phyloP scores from a whole-genome alignment of 2,113 vertebrate species.

The Bostrychus sinensis region DNA sequence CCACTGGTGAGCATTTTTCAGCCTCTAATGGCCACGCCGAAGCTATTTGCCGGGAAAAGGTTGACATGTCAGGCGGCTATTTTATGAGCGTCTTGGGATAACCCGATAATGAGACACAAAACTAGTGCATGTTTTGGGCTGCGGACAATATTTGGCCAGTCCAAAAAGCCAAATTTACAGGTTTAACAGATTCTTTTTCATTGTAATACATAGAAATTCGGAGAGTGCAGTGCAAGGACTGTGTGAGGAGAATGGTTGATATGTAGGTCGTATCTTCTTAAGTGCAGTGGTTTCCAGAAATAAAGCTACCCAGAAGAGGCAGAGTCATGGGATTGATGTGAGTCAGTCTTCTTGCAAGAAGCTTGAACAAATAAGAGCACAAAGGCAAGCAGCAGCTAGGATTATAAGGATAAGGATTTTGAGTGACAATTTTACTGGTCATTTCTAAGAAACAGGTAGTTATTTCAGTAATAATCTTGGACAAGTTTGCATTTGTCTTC shows the following conservation, averaged over 20 bases:
- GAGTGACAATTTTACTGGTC: not conserved
- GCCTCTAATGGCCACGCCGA: constrained; percentile 9
- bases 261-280: constrained; percentile 30
- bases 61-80: not conserved
- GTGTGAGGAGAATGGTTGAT: not conserved
- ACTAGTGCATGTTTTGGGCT: not conserved
- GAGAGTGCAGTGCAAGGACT: constrained; percentile 9
- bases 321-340: constrained; percentile 16
- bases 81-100: constrained; percentile 3
- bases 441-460: too few relatives aligned
- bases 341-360: constrained; percentile 14
- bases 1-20: constrained; percentile 11
- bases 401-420: not conserved
- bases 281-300: constrained; percentile 24
- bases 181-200: not conserved
- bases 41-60: not conserved
- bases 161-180: not conserved
- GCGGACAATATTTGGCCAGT: not conserved
- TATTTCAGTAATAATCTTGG: too few relatives aligned
- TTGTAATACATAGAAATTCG: not conserved
- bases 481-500: too few relatives aligned
- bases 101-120: not conserved
- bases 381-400: not conserved
- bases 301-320: constrained; percentile 21
- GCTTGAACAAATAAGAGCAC: not conserved